These are phyloP conservation scores for Larimichthys crocea DNA, from an alignment of 2,113 vertebrate species.

Conservation along the genomic window DNA sequence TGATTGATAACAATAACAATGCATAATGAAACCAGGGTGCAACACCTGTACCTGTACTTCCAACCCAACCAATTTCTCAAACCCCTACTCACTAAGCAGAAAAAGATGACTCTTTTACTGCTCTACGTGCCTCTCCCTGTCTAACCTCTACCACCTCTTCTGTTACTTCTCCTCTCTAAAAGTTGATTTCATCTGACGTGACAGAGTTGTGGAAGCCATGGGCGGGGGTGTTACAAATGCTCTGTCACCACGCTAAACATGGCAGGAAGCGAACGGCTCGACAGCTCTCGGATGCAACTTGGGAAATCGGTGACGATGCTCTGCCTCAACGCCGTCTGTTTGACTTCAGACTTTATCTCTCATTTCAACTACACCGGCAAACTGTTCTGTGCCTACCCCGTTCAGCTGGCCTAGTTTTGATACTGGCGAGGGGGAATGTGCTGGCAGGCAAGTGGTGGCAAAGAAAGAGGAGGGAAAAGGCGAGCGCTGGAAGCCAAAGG, in stretches of 20 bases:
- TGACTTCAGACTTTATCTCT: conserved; percentile 73
- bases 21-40: conserved; percentile 34
- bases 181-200: conserved; percentile 72
- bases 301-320: conserved; percentile 52
- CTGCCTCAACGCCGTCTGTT: conserved; percentile 58
- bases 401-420: conserved; percentile 71
- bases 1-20: conserved; percentile 62
- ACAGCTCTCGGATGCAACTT: conserved; percentile 62
- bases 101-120: conserved; percentile 41
- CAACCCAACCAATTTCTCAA: conserved; percentile 41
- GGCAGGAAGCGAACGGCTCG: conserved; percentile 59
- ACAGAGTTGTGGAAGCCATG: conserved; percentile 69
- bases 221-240: conserved; percentile 72
- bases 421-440: conserved; percentile 31
- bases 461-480: conserved; percentile 10
- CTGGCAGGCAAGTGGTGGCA: conserved; percentile 44
- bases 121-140: conserved; percentile 2
- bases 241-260: conserved; percentile 64
- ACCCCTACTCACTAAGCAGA: conserved; percentile 29
- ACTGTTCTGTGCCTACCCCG: conserved; percentile 48
- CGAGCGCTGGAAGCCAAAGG: conserved; percentile 27
- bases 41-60: conserved; percentile 15
- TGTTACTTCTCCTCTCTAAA: conserved; percentile 49
- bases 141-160: conserved; percentile 34
- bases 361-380: conserved; percentile 58